Conservation (phyloP, 64 coral and sea anemone genomes). For the Actinia tenebrosa region DNA sequence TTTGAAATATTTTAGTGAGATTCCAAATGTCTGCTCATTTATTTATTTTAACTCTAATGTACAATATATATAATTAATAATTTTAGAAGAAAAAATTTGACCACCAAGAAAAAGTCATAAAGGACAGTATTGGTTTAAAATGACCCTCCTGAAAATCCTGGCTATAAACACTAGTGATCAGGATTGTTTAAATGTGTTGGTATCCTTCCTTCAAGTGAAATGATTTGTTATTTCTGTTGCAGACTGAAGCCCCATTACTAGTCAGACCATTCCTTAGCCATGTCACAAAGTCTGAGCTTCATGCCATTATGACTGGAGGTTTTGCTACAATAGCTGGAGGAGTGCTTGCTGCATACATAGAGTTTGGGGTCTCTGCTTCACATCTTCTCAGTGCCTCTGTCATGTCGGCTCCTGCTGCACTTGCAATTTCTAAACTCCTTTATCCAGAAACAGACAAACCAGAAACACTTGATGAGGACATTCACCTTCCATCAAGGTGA, state of each 20-base stretch:
- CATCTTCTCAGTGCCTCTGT: slow-evolving; percentile 89
- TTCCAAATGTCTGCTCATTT: no score
- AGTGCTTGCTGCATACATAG: slow-evolving; percentile 83
- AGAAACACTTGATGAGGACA: slow-evolving; percentile 74
- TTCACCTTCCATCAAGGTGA: slow-evolving; percentile 79
- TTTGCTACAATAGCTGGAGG: slow-evolving; percentile 93
- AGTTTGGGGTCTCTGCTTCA: slow-evolving; percentile 70
- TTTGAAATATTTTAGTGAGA: no score
- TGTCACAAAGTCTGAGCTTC: slow-evolving; percentile 92
- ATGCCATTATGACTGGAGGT: slow-evolving; percentile 93
- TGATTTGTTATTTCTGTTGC: not conserved
- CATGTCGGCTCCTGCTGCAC: slow-evolving; percentile 90
- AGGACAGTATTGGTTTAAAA: no score
- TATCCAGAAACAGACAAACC: slow-evolving; percentile 82
- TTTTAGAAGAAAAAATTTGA: no score
- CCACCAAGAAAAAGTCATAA: no score
- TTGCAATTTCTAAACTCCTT: slow-evolving; percentile 81
- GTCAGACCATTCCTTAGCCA: slow-evolving; percentile 75
- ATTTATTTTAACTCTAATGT: no score
- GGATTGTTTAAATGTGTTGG: no score
- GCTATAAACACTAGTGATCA: no score
- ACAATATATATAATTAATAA: no score
- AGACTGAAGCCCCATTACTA: slow-evolving; percentile 89
- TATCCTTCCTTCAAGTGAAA: not conserved
- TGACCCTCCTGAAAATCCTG: no score